These are phyloP conservation scores for Cheilosia pagana DNA, from an alignment of 2,888 invertebrate genomes.

Conservation along the genomic window DNA sequence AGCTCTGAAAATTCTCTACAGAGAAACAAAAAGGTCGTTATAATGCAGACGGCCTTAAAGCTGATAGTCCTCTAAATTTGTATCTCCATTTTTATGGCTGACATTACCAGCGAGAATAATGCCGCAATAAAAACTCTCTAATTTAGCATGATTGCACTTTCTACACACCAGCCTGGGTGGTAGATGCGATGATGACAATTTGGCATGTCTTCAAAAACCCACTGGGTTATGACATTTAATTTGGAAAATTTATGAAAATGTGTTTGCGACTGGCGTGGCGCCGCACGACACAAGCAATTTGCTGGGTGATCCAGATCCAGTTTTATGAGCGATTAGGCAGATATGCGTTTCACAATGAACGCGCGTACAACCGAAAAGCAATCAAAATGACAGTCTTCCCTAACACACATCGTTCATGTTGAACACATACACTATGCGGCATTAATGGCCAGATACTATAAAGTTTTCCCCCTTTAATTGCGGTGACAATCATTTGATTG, in stretches of 20 bases:
- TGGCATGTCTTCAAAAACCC: conserved; percentile 47
- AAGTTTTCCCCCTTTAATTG: conserved; percentile 29
- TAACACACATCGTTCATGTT: conserved; percentile 8
- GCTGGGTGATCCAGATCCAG: conserved; percentile 37
- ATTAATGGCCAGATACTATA: conserved; percentile 30
- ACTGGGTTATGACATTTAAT: conserved; percentile 31
- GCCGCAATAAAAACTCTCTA: conserved; percentile 34
- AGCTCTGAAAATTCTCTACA: too few relatives aligned
- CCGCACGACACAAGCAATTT: conserved; percentile 10
- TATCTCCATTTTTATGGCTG: conserved; percentile 6
- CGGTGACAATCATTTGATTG: conserved; percentile 5
- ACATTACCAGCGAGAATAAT: conserved; percentile 37
- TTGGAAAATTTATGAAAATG: conserved; percentile 54
- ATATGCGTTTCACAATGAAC: conserved; percentile 18
- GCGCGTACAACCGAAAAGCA: conserved; percentile 22
- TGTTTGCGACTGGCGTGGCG: not conserved
- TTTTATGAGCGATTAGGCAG: conserved; percentile 34
- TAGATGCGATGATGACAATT: conserved; percentile 29
- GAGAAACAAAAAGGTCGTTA: too few relatives aligned
- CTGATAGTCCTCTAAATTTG: conserved; percentile 11
- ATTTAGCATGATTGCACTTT: conserved; percentile 58
- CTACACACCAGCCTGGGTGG: not conserved
- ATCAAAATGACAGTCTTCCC: not conserved
- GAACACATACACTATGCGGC: not conserved
- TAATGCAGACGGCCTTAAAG: not conserved